A percentile compares a stretch with the other conserved stretches of the same genome.
Conservation (phyloP, 1,140 invertebrate genomes). For the Cheumatopsyche charites region DNA sequence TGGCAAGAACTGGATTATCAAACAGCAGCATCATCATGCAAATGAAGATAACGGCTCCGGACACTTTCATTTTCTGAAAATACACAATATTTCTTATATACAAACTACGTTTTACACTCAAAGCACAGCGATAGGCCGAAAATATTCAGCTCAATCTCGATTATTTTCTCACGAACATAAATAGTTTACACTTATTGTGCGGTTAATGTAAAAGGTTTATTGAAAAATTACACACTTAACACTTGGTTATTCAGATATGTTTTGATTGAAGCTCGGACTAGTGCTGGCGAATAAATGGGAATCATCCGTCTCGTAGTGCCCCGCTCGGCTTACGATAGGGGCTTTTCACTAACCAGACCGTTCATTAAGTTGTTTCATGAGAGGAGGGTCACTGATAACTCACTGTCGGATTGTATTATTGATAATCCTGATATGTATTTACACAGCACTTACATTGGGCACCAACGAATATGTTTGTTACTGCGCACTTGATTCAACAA, state of each 20-base stretch:
- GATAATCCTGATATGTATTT: slow-evolving; percentile 15
- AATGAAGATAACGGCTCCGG: slow-evolving; percentile 26
- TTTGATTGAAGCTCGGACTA: slow-evolving; percentile 44
- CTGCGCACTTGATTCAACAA: too few species aligned
- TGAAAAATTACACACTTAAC: slow-evolving; percentile 29
- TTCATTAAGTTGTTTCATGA: slow-evolving; percentile 29
- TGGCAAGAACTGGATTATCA: slow-evolving; percentile 25
- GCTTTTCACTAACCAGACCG: slow-evolving; percentile 34
- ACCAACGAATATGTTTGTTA: background rate
- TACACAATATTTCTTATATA: background rate
- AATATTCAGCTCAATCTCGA: too few species aligned
- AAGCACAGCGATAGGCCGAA: too few species aligned
- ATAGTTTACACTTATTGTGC: background rate
- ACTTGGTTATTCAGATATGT: slow-evolving; percentile 40
- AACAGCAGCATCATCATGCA: slow-evolving; percentile 35
- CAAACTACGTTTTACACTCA: background rate
- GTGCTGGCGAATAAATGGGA: slow-evolving; percentile 43
- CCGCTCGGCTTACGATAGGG: slow-evolving; percentile 21
- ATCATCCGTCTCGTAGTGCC: slow-evolving; percentile 41
- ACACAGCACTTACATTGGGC: slow-evolving; percentile 7
- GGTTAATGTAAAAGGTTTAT: slow-evolving; percentile 1
- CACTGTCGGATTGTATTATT: slow-evolving; percentile 12
- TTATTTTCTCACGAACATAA: background rate
- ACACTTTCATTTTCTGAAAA: slow-evolving; percentile 36
- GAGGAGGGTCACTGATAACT: slow-evolving; percentile 33